Percentiles rank a stretch among this genome's conserved stretches.
phyloP scores from a whole-genome alignment of 2,888 invertebrate genomes.

The Napeogenes sylphis region DNA sequence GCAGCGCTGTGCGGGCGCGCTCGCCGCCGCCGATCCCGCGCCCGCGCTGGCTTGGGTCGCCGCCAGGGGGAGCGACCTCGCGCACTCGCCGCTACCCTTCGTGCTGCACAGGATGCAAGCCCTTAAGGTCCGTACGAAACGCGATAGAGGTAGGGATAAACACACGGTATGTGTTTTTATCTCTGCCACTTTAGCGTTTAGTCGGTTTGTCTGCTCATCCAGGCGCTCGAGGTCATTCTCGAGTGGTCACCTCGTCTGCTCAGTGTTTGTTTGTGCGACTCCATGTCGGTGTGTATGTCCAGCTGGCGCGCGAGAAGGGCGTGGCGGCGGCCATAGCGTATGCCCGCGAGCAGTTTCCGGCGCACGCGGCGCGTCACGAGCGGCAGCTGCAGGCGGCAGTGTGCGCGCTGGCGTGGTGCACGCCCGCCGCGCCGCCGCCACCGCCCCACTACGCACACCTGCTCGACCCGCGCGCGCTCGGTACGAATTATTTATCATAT shows the following conservation, averaged over 20 bases:
- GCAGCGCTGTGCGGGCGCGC: constrained; percentile 91
- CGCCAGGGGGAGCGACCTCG: constrained; percentile 84
- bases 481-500: constrained; percentile 33
- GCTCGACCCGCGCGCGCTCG: constrained; percentile 55
- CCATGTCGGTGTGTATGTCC: background rate
- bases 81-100: constrained; percentile 72
- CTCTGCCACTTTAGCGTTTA: background rate
- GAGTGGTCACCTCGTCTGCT: too few relatives aligned
- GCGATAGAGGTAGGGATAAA: too few relatives aligned
- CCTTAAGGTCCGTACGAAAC: constrained; percentile 49
- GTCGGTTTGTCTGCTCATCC: too few relatives aligned
- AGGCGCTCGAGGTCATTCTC: too few relatives aligned
- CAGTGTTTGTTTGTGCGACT: too few relatives aligned
- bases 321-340: constrained; percentile 92
- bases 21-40: constrained; percentile 87
- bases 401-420: constrained; percentile 71
- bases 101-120: constrained; percentile 69
- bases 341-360: constrained; percentile 89
- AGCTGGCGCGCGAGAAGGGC: constrained; percentile 67
- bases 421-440: constrained; percentile 53
- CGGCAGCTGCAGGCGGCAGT: constrained; percentile 64
- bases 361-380: constrained; percentile 72
- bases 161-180: background rate
- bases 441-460: constrained; percentile 55
- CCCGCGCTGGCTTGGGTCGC: constrained; percentile 94